Conservation (phyloP, 1,140 invertebrate species). For the Drosophila teissieri region DNA sequence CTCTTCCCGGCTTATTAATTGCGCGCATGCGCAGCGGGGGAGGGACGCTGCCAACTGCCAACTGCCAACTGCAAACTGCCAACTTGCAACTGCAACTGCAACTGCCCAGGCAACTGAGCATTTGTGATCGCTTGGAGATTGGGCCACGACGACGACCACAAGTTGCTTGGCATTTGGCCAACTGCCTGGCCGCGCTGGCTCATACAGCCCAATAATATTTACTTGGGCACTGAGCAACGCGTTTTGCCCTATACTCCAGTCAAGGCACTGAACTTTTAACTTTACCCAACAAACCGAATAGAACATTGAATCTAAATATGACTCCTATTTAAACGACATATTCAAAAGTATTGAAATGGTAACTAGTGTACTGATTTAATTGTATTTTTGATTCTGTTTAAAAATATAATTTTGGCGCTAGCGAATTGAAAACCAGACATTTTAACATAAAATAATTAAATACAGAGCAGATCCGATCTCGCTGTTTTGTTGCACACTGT, state of each 20-base stretch:
- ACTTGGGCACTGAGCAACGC: slow-evolving; percentile 28
- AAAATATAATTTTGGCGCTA: no score
- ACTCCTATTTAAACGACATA: background rate
- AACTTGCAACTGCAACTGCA: slow-evolving; percentile 1
- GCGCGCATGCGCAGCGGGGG: slow-evolving; percentile 47
- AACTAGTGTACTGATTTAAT: no score
- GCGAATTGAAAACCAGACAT: background rate
- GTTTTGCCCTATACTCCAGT: background rate
- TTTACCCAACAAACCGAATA: no score
- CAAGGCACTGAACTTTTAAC: background rate
- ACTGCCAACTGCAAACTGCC: background rate
- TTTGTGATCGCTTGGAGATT: slow-evolving; percentile 53
- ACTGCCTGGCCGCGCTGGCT: slow-evolving; percentile 23
- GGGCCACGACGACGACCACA: slow-evolving; percentile 21
- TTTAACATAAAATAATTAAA: no score
- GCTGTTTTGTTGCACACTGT: slow-evolving; percentile 16
- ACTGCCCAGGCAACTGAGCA: slow-evolving; percentile 16
- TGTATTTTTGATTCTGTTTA: no score
- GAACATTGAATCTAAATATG: no score
- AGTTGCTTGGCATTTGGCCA: slow-evolving; percentile 48
- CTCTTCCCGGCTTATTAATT: slow-evolving; percentile 25
- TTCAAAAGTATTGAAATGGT: no score
- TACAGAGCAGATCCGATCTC: background rate
- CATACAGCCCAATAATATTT: slow-evolving; percentile 58
- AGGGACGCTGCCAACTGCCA: slow-evolving; percentile 19